Evolutionary conservation across 1,140 invertebrate genomes (phyloP).

Genomic region (Physella acuta): DNA sequence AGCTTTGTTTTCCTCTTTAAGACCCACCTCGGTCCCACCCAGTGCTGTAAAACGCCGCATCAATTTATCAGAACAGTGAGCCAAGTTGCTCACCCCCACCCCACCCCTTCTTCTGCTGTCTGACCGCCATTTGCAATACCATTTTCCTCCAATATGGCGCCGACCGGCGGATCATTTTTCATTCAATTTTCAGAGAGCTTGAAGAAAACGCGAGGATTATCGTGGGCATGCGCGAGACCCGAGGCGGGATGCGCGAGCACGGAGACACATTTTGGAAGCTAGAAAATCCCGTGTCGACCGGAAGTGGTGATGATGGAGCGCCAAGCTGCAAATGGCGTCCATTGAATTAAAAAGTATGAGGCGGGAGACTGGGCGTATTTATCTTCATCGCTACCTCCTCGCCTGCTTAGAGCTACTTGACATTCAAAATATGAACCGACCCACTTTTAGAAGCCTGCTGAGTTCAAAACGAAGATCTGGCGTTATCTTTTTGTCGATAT

Average conservation of each 20-base stretch:
- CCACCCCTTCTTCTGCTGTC: no score
- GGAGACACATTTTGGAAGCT: conserved; percentile 19
- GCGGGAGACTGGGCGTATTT: neutral
- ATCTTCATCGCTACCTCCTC: conserved; percentile 19
- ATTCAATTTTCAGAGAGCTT: no score
- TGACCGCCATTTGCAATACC: neutral
- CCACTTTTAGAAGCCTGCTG: no score
- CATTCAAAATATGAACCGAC: conserved; percentile 19
- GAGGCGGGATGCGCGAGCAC: conserved; percentile 9
- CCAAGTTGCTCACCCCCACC: no score
- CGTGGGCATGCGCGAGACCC: conserved; percentile 7
- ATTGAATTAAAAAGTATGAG: conserved; percentile 14
- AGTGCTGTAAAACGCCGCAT: no score
- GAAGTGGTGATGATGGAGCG: conserved; percentile 18
- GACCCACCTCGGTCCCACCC: no score
- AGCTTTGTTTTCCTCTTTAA: no score
- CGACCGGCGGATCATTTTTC: conserved; percentile 9
- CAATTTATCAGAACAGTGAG: no score
- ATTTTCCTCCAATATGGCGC: conserved; percentile 6
- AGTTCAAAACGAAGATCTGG: no score
- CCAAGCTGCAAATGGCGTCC: conserved; percentile 19
- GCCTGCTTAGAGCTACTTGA: conserved; percentile 3
- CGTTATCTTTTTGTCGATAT: no score
- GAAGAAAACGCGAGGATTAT: conserved; percentile 16
- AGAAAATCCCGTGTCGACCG: conserved; percentile 19